Evolutionary conservation across 2,888 invertebrate species (phyloP), one percentile per base, ranked within the genome.

Genomic region (Dioctria rufipes): DNA sequence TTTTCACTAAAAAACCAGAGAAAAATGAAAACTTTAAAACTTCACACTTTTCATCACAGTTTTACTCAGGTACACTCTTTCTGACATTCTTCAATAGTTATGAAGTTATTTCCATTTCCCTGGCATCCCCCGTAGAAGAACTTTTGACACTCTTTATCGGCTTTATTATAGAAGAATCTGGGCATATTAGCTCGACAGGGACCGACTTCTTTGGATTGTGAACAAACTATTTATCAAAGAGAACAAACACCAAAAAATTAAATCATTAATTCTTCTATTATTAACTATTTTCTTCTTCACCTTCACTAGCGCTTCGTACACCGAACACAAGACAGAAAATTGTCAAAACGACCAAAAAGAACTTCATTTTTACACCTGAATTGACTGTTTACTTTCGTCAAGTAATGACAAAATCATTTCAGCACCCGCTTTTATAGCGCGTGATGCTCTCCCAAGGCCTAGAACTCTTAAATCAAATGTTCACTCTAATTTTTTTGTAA

Each of bases 91-190:
- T 92, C 91, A 67, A 89, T 88, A 2, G 91, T 91, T 71, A 92
- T 89, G 87, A 96, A 96, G 86, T 94, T 94, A 87, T 96, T 96
- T 83, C 92, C 91, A 86, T 95, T 96, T n/a, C 95, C 95, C 73
- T 93, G 89, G 84, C 93, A 93, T 5, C 93, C 93, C 9, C 95
- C 94, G 87, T 94, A 96, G 78, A 91, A 90, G 87, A 97, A 97
- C 73, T 93, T 92, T 69, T 92, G 90, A 86, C 96, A 96, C 86
- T 91, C 92, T 6, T 92, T 89, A 84, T 92, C 91, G 25, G 88
- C 88, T 0, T 91, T 86, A 86, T 95, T 93, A 87, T 93, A 96
- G 86, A 93, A 93, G 92, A 93, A 96, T 58, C 95, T 91, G 67
- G 92, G 92, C 86, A 93, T 94, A 83, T 91, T 91, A 9, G 94